Base-by-base conservation (phyloP, 2,888 invertebrate species). In the Sarcophaga variegata region DNA sequence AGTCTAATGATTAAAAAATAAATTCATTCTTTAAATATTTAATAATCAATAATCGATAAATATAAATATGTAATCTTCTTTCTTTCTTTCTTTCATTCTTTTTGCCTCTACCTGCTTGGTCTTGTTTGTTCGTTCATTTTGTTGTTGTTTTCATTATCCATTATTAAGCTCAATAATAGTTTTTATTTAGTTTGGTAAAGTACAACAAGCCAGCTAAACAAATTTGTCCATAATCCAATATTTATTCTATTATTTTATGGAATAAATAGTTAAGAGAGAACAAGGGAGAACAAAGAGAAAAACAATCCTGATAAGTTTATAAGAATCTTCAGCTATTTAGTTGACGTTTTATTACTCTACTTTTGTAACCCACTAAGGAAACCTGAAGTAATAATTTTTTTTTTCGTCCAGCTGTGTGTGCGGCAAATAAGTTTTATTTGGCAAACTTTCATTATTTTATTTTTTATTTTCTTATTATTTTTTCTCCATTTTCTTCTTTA, bases 281-380 rank as follows among this genome's bases (percentile, higher is more conserved):
- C 4, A 47, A 66, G 14, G 11, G 59, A 63, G 5, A 47, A 3
- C 12, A 47, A 64, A 49, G 49, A 71, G n/a, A 45, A 62, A 63
- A 63, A 17, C 62, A 54, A 77, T 27, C 6, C 14, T 67, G 54
- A 37, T 60, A 76, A 84, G 47, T 80, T 80, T 80, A 70, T 80
- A 84, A 84, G 72, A 80, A 71, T 84, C 76, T 76, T 80, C 71
- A 80, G 70, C 84, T 80, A 84, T 84, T 84, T 80, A 84, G 84
- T 80, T 84, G 84, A 76, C 76, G 54, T 84, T 76, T 84, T 84
- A 70, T 76, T 49, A 75, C 70, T 76, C 49, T 75, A 54, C 70
- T 47, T 70, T 27, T 77, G 77, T 67, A 45, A 45, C 70, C 70
- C 59, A 84, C 69, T 60, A 37, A 60, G 54, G 54, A 64, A 71